Evolutionary conservation across 2,797 vertebrate species (phyloP).

Genomic region (Helostoma temminkii): DNA sequence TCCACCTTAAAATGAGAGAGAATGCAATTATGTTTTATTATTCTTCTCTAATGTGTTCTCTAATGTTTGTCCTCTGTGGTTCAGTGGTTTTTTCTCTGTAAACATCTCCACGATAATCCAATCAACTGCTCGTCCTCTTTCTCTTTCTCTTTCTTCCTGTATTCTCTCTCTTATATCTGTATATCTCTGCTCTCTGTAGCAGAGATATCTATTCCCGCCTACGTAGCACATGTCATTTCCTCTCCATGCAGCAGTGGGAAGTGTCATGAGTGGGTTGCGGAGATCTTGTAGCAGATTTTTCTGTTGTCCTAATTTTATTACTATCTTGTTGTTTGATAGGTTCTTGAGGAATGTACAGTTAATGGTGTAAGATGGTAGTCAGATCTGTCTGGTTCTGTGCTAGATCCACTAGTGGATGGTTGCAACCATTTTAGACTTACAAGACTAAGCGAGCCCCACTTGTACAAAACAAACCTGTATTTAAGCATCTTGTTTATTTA

Average conservation of each 20-base stretch:
- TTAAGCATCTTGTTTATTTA: not conserved
- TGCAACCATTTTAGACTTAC: not conserved
- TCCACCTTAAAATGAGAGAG: constrained; percentile 15
- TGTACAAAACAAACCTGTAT: not conserved
- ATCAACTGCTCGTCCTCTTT: constrained; percentile 20
- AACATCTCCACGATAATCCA: constrained; percentile 59
- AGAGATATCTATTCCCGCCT: constrained; percentile 61
- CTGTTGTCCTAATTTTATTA: constrained; percentile 37
- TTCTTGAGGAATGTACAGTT: constrained; percentile 30
- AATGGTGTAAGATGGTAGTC: not conserved
- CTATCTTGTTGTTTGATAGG: constrained; percentile 22
- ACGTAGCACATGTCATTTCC: constrained; percentile 59
- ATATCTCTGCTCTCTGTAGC: too few species aligned
- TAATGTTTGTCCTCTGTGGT: constrained; percentile 46
- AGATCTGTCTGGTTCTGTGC: constrained; percentile 11
- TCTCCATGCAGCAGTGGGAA: constrained; percentile 43
- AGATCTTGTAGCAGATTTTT: constrained; percentile 46
- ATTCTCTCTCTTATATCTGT: constrained; percentile 50
- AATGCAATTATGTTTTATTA: constrained; percentile 43
- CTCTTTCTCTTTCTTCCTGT: constrained; percentile 32
- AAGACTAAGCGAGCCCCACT: not conserved
- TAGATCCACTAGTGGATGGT: not conserved
- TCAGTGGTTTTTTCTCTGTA: constrained; percentile 42
- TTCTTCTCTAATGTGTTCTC: constrained; percentile 27
- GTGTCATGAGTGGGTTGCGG: constrained; percentile 20